phyloP scores from a whole-genome alignment of 2,797 vertebrate species.

The Hemitrygon akajei region DNA sequence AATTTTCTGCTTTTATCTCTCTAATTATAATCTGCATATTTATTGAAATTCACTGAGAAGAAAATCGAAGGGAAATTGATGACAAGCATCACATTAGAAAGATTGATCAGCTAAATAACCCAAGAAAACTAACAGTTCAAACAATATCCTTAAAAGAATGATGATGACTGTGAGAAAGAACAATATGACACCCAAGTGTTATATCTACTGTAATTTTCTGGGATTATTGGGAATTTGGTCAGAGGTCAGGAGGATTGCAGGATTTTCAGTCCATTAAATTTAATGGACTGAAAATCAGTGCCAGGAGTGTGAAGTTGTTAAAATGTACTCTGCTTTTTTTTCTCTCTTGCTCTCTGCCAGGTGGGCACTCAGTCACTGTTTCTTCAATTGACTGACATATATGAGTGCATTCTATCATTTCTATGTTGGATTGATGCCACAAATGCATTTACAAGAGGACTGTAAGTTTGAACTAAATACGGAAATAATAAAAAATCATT shows the following conservation, averaged over 20 bases:
- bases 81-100: not conserved
- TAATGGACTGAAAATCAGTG: conserved; percentile 7
- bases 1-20: not conserved
- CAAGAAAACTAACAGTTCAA: not conserved
- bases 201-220: not conserved
- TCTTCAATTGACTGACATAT: not conserved
- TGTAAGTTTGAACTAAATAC: not conserved
- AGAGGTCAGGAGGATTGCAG: conserved; percentile 5
- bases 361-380: not conserved
- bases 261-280: conserved; percentile 7
- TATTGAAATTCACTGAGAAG: not conserved
- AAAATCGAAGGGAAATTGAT: not conserved
- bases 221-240: not conserved
- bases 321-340: not conserved
- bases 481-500: not conserved
- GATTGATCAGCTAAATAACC: not conserved
- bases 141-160: not conserved
- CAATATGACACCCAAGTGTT: not conserved
- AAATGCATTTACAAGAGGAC: not conserved
- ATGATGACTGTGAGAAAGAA: not conserved
- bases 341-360: conserved; percentile 12
- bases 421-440: not conserved
- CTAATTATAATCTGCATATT: not conserved
- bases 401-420: not conserved
- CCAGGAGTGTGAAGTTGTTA: not conserved